phyloP scores from a whole-genome alignment of 2,888 invertebrate genomes.

The Spicauda simplicius region DNA sequence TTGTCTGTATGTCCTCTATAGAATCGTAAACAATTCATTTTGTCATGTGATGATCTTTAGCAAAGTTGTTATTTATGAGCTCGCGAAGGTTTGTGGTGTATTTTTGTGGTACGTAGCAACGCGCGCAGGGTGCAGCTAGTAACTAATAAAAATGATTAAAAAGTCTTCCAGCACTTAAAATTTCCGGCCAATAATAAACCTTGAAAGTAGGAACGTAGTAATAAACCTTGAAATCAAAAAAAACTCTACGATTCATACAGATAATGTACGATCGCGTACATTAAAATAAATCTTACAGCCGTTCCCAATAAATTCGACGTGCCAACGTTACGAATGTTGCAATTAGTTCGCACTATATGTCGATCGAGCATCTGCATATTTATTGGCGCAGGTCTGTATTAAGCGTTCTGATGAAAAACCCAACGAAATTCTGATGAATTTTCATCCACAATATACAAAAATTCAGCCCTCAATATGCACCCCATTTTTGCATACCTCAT shows the following conservation, averaged over 20 bases:
- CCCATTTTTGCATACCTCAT: constrained; percentile 60
- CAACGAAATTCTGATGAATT: constrained; percentile 31
- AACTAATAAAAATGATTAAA: too few relatives aligned
- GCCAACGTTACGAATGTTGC: constrained; percentile 55
- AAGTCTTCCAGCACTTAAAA: too few relatives aligned
- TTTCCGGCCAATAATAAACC: not conserved
- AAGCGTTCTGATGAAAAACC: constrained; percentile 21
- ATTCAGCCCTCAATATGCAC: constrained; percentile 63
- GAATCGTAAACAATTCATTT: too few relatives aligned
- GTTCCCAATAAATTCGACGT: constrained; percentile 50
- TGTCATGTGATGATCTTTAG: too few relatives aligned
- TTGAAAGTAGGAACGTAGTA: not conserved
- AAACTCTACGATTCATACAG: not conserved
- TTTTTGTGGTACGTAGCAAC: too few relatives aligned
- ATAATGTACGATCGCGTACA: constrained; percentile 7
- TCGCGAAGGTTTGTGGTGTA: too few relatives aligned
- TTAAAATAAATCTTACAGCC: constrained; percentile 22
- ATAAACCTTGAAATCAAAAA: too few relatives aligned
- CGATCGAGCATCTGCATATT: constrained; percentile 60
- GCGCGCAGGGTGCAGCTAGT: too few relatives aligned
- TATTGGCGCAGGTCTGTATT: constrained; percentile 50
- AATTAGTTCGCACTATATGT: constrained; percentile 61
- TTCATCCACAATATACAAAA: constrained; percentile 25
- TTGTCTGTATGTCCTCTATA: too few relatives aligned
- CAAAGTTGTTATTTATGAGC: too few relatives aligned